Percentiles rank a stretch among this genome's conserved stretches.
Evolutionary conservation across 2,797 vertebrate species (phyloP).

Genomic region (Sebastes variabilis): DNA sequence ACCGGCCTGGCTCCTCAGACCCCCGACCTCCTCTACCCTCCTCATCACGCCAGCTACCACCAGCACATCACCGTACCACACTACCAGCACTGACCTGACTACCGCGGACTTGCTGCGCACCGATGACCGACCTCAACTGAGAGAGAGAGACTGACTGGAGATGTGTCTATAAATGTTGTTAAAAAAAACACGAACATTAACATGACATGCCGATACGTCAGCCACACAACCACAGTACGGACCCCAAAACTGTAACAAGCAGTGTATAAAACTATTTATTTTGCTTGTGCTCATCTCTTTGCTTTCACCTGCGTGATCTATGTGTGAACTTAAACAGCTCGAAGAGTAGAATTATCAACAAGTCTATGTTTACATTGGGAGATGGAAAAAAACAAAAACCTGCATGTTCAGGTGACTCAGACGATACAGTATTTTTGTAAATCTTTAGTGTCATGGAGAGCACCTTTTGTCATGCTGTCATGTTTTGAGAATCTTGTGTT

Average conservation of each 20-base stretch:
- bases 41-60: constrained; percentile 86
- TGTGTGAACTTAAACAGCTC: constrained; percentile 44
- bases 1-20: constrained; percentile 82
- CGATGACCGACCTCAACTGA: constrained; percentile 68
- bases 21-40: constrained; percentile 86
- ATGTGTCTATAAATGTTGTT: constrained; percentile 33
- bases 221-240: constrained; percentile 18
- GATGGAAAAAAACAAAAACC: constrained; percentile 1
- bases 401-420: constrained; percentile 39
- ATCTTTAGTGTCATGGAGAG: constrained; percentile 35
- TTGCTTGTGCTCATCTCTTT: constrained; percentile 52
- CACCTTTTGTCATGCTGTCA: constrained; percentile 29
- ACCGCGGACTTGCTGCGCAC: constrained; percentile 40
- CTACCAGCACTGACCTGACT: constrained; percentile 89
- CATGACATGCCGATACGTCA: constrained; percentile 11
- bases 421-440: constrained; percentile 43
- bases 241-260: constrained; percentile 40
- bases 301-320: constrained; percentile 41
- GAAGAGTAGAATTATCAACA: constrained; percentile 35
- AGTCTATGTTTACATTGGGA: constrained; percentile 76
- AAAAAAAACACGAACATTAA: constrained; percentile 1
- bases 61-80: constrained; percentile 90
- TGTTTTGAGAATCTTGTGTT: constrained; percentile 39
- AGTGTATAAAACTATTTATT: constrained; percentile 70
- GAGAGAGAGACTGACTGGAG: constrained; percentile 44